Base-by-base conservation (phyloP, 1,140 invertebrate genomes). In the Apis cerana region DNA sequence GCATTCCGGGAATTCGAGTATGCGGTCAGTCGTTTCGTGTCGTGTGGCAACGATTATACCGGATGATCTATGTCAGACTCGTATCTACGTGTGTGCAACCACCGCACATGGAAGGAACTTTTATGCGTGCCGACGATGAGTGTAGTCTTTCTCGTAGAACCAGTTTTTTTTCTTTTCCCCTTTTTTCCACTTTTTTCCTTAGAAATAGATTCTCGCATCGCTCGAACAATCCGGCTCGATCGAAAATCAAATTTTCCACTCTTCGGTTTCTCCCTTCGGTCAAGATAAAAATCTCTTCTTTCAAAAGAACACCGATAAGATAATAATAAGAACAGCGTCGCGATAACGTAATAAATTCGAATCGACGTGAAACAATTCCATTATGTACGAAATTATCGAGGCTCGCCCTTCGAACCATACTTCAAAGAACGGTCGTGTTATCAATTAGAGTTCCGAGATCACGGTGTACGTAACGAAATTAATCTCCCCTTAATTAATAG, bases 11-110 rank as follows among this genome's bases (percentile, higher is more conserved):
- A 89, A 89, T 87, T 87, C 84, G 82, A 82, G 79, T 83, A 80
- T 70, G 81, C 72, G 88, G 83, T 89, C 80, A 69, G 64, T 83
- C 85, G 85, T 86, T 80, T 87, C 86, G 82, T 86, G 76, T 79
- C 84, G 88, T 84, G 82, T 87, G 83, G 83, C 84, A 86, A 89
- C 86, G 87, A 87, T 89, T 83, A 85, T 80, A 84, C 69, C 54
- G 82, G 82, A 83, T 83, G 82, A 70, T 80, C 82, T n/a, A 50
- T 59, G 82, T 5, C 75, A 43, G 65, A 27, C 21, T 27, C 58
- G n/a, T 33, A 21, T 79, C 71, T 58, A 72, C 68, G 43, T 15
- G 62, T n/a, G 33, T 56, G 59, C 19, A 61, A 13, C 15, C 48
- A 27, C 27, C 19, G 50, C 54, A 50, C 58, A 71, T 54, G 58